A percentile compares a stretch with the other conserved stretches of the same genome.
Conservation (phyloP, 2,113 vertebrate species). For the Stomatorhinus ivindoensis region DNA sequence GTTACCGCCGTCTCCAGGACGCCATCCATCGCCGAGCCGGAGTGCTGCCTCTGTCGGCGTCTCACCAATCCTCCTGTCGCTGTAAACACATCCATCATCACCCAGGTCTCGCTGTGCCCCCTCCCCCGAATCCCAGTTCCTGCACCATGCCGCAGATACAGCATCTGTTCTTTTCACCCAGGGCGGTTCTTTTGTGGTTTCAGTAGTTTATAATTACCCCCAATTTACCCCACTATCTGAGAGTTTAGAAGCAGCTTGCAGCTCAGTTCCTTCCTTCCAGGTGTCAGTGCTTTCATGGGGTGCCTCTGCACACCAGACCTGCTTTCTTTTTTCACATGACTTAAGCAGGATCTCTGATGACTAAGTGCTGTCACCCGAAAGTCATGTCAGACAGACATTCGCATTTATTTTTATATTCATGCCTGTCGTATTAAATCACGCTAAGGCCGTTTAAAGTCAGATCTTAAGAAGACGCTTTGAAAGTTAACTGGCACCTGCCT, state of each 20-base stretch:
- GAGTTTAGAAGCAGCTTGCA: not conserved
- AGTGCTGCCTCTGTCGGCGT: too few relatives aligned
- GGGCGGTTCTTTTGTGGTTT: not conserved
- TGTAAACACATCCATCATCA: not conserved
- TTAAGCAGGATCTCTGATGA: not conserved
- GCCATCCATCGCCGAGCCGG: slow-evolving; percentile 51
- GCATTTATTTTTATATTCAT: not conserved
- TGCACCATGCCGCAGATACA: not conserved
- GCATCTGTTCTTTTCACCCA: slow-evolving; percentile 12
- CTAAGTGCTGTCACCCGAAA: not conserved
- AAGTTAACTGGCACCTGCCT: not conserved
- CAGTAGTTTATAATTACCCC: not conserved
- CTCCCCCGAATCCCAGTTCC: not conserved
- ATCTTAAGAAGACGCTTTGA: not conserved
- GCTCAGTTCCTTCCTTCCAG: slow-evolving; percentile 4
- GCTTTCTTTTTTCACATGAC: not conserved
- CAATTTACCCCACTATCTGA: not conserved
- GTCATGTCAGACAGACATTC: not conserved
- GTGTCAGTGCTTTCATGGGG: slow-evolving; percentile 3
- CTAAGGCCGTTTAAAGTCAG: not conserved
- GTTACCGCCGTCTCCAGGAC: slow-evolving; percentile 43
- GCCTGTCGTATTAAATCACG: not conserved
- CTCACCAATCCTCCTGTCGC: not conserved
- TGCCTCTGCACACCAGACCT: not conserved
- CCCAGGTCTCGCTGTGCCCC: not conserved